Evolutionary conservation across 1,140 invertebrate species (phyloP).

Genomic region (Lepidotrigona ventralis): DNA sequence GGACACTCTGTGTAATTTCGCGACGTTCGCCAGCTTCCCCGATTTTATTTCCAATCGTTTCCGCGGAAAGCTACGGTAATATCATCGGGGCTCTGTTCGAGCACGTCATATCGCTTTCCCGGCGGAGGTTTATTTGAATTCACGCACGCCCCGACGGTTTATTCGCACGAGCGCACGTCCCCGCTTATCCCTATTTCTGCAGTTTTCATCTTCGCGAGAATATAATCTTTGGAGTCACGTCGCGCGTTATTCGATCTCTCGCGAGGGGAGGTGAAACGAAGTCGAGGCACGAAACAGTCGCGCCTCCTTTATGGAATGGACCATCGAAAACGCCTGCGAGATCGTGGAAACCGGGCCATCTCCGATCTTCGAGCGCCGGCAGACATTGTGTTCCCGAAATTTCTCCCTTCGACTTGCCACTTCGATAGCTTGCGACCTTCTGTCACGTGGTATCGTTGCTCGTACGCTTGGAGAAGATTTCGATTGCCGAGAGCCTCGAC

Average conservation of each 20-base stretch:
- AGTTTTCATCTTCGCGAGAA: slow-evolving; percentile 53
- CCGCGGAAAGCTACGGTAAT: slow-evolving; percentile 37
- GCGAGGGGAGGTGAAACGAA: background rate
- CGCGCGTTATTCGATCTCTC: slow-evolving; percentile 44
- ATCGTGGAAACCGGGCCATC: slow-evolving; percentile 38
- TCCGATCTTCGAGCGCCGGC: slow-evolving; percentile 9
- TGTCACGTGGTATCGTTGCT: background rate
- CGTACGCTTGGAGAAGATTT: background rate
- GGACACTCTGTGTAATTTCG: background rate
- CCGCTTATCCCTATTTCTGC: slow-evolving; percentile 48
- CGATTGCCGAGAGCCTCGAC: background rate
- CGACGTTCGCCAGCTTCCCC: too few relatives aligned
- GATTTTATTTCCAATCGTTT: slow-evolving; percentile 39
- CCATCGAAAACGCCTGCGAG: background rate
- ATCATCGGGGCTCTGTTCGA: slow-evolving; percentile 31
- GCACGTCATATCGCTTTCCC: slow-evolving; percentile 46
- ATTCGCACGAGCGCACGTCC: slow-evolving; percentile 49
- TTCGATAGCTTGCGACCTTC: background rate
- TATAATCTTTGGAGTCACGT: slow-evolving; percentile 53
- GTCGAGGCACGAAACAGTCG: slow-evolving; percentile 37
- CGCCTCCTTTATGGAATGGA: slow-evolving; percentile 36
- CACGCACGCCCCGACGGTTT: slow-evolving; percentile 48
- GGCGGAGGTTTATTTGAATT: slow-evolving; percentile 47
- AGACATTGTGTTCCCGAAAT: slow-evolving; percentile 35
- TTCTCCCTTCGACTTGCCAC: background rate